A percentile compares a stretch with the other conserved stretches of the same genome.
Conservation (phyloP, 92 coral and sea anemone genomes). For the Pocillopora meandrina region DNA sequence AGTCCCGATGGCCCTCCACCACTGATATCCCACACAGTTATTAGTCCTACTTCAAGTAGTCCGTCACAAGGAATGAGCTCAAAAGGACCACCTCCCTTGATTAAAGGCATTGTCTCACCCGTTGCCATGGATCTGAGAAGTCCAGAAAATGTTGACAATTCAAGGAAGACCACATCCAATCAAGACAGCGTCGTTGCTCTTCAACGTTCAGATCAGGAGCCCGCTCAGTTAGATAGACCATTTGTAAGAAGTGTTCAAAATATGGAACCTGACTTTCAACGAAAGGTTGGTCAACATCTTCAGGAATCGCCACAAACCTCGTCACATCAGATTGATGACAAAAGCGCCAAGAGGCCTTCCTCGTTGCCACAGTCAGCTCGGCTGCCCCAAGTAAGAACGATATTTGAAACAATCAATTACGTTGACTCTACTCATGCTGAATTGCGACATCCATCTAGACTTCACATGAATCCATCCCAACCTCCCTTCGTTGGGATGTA, state of each 20-base stretch:
- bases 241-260: neutral
- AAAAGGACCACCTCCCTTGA: constrained; percentile 82
- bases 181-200: neutral
- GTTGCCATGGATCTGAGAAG: constrained; percentile 6
- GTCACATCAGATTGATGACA: neutral
- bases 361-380: neutral
- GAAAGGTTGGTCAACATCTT: constrained; percentile 1
- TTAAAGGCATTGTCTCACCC: constrained; percentile 28
- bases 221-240: neutral
- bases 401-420: constrained; percentile 73
- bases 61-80: constrained; percentile 58
- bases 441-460: constrained; percentile 7
- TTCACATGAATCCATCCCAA: constrained; percentile 1
- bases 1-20: constrained; percentile 78
- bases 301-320: neutral
- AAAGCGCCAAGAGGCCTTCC: neutral
- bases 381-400: constrained; percentile 60
- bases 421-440: constrained; percentile 11
- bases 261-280: constrained; percentile 7
- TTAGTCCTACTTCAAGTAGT: constrained; percentile 35
- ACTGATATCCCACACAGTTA: constrained; percentile 53
- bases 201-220: neutral
- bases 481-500: neutral
- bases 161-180: neutral
- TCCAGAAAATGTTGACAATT: constrained; percentile 27